Conservation (phyloP, 2,113 vertebrate species). For the Lucifuga dentata region DNA sequence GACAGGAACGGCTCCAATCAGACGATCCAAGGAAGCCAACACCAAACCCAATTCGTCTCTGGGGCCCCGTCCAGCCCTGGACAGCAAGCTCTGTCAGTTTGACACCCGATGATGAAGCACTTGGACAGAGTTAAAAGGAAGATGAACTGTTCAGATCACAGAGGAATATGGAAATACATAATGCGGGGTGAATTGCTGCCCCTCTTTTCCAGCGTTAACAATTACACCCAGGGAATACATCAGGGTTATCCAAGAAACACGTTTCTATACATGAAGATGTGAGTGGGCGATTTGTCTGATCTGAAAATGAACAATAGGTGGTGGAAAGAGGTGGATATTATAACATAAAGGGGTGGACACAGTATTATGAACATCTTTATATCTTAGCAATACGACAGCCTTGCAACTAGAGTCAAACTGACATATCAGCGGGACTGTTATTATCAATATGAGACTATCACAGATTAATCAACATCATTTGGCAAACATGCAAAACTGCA, state of each 20-base stretch:
- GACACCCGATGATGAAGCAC: slow-evolving; percentile 60
- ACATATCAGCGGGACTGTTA: no score
- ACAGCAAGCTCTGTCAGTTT: slow-evolving; percentile 46
- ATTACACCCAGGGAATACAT: slow-evolving; percentile 9
- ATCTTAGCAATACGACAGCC: no score
- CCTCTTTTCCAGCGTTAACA: slow-evolving; percentile 24
- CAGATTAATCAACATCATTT: no score
- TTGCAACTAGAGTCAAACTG: no score
- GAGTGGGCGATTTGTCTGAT: slow-evolving; percentile 6
- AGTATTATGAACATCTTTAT: not conserved
- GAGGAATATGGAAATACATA: slow-evolving; percentile 37
- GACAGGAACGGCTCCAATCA: slow-evolving; percentile 58
- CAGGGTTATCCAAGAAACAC: slow-evolving; percentile 26
- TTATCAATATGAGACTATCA: no score
- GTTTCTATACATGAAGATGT: slow-evolving; percentile 8
- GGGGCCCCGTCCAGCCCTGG: slow-evolving; percentile 38
- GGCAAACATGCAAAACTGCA: no score
- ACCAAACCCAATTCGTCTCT: slow-evolving; percentile 47
- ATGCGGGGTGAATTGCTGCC: slow-evolving; percentile 1
- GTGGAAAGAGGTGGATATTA: slow-evolving; percentile 12
- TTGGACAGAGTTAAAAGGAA: slow-evolving; percentile 67
- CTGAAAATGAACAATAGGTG: not conserved
- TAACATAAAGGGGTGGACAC: not conserved
- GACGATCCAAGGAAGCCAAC: slow-evolving; percentile 37
- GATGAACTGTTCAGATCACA: slow-evolving; percentile 41